These are phyloP conservation scores for Amphipyra berbera DNA, from an alignment of 2,888 invertebrate genomes.

Conservation along the genomic window DNA sequence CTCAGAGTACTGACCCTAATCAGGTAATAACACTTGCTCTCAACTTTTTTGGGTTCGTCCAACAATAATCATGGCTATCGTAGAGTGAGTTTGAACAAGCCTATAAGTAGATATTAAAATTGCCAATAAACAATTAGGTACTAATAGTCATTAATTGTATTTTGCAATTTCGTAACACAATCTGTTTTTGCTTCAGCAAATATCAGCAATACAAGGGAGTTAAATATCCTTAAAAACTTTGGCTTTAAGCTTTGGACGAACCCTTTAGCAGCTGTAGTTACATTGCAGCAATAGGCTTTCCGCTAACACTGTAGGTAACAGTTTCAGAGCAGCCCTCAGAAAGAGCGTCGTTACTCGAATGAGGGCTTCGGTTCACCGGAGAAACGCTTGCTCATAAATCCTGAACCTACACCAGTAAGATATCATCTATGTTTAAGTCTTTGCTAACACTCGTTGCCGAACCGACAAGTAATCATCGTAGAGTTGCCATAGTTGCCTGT, in stretches of 20 bases:
- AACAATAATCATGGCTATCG: slow-evolving; percentile 37
- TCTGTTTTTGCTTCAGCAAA: slow-evolving; percentile 42
- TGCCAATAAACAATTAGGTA: slow-evolving; percentile 7
- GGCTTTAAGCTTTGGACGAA: slow-evolving; percentile 58
- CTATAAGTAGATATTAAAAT: slow-evolving; percentile 10
- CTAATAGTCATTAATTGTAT: slow-evolving; percentile 5
- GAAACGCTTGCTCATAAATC: slow-evolving; percentile 88
- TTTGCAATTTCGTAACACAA: slow-evolving; percentile 20
- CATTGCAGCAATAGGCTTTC: slow-evolving; percentile 62
- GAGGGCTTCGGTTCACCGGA: slow-evolving; percentile 85
- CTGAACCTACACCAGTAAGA: slow-evolving; percentile 88
- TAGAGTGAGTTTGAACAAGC: slow-evolving; percentile 24
- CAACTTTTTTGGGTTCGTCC: slow-evolving; percentile 70
- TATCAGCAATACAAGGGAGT: slow-evolving; percentile 16
- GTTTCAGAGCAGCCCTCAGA: slow-evolving; percentile 87
- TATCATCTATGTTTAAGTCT: slow-evolving; percentile 56
- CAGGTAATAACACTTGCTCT: slow-evolving; percentile 75
- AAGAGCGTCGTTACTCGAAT: slow-evolving; percentile 85
- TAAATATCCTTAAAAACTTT: slow-evolving; percentile 19
- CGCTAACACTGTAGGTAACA: slow-evolving; percentile 80
- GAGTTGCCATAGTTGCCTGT: slow-evolving; percentile 48
- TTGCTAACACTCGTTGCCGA: slow-evolving; percentile 43
- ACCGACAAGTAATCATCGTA: slow-evolving; percentile 28
- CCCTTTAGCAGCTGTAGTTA: slow-evolving; percentile 47
- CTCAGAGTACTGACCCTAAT: slow-evolving; percentile 77